Conservation (phyloP, 2,113 vertebrate genomes). For the Sander lucioperca region DNA sequence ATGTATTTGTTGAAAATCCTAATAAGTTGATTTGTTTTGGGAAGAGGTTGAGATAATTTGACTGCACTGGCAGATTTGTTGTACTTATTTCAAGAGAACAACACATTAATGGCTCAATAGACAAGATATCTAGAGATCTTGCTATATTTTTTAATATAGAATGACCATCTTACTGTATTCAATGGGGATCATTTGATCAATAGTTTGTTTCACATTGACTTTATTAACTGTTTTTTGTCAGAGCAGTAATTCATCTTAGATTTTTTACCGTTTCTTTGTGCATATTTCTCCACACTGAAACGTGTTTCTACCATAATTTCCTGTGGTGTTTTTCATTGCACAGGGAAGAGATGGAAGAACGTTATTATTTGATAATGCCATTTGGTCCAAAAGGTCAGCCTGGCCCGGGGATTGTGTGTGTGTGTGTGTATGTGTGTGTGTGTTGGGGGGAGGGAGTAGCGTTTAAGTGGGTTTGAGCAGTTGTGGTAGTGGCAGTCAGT, state of each 20-base stretch:
- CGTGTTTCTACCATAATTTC: conserved; percentile 1
- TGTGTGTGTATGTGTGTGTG: too few species aligned
- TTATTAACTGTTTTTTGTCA: background rate
- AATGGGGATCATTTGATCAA: background rate
- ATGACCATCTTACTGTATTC: background rate
- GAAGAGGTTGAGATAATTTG: background rate
- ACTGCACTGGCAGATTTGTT: background rate
- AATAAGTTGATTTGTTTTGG: background rate
- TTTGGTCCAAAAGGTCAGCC: conserved; percentile 75
- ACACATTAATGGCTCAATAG: background rate
- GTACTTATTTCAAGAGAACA: background rate
- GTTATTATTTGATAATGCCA: conserved; percentile 71
- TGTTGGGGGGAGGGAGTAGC: background rate
- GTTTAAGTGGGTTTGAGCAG: conserved; percentile 19
- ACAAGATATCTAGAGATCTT: background rate
- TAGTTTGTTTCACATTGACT: background rate
- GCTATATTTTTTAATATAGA: background rate
- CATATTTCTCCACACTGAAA: background rate
- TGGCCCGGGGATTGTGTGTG: conserved; percentile 3
- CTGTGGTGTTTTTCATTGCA: conserved; percentile 15
- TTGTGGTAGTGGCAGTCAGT: conserved; percentile 45
- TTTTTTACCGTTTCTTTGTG: background rate
- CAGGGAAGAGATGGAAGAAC: conserved; percentile 28
- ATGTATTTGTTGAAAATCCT: background rate
- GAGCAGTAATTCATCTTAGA: background rate